These are phyloP conservation scores for Polydrusus tereticollis DNA, from an alignment of 2,888 invertebrate species.

Conservation along the genomic window DNA sequence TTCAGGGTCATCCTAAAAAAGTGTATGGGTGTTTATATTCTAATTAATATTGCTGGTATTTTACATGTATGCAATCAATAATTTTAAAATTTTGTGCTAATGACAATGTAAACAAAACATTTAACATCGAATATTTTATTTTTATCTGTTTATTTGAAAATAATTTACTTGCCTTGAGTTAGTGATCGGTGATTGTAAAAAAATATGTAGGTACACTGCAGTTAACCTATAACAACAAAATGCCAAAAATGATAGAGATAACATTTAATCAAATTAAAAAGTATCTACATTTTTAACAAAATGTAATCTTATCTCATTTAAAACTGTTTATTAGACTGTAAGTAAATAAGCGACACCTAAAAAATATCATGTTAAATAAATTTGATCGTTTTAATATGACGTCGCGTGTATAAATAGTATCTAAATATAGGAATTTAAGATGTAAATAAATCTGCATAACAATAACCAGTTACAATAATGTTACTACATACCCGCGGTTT, in stretches of 20 bases:
- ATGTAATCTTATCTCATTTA: constrained; percentile 37
- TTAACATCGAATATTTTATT: not conserved
- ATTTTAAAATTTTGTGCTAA: too few relatives aligned
- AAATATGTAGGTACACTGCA: not conserved
- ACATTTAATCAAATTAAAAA: constrained; percentile 13
- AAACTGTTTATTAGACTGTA: constrained; percentile 5
- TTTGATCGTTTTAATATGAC: not conserved
- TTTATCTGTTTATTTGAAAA: not conserved
- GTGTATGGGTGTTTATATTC: not conserved
- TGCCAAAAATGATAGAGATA: constrained; percentile 11
- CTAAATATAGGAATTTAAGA: not conserved
- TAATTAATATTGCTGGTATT: not conserved
- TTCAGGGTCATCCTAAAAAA: constrained; percentile 42
- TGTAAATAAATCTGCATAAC: too few relatives aligned
- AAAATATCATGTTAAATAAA: not conserved
- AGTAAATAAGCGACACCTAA: constrained; percentile 7
- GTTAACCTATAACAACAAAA: constrained; percentile 18
- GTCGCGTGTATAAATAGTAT: not conserved
- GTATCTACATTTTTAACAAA: not conserved
- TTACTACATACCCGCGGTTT: too few relatives aligned
- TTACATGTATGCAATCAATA: too few relatives aligned
- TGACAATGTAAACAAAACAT: not conserved
- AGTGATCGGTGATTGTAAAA: not conserved
- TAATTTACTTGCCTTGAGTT: not conserved
- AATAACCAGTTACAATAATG: too few relatives aligned